phyloP scores from a whole-genome alignment of 2,797 vertebrate genomes.

The Hypotaenidia philippensis region DNA sequence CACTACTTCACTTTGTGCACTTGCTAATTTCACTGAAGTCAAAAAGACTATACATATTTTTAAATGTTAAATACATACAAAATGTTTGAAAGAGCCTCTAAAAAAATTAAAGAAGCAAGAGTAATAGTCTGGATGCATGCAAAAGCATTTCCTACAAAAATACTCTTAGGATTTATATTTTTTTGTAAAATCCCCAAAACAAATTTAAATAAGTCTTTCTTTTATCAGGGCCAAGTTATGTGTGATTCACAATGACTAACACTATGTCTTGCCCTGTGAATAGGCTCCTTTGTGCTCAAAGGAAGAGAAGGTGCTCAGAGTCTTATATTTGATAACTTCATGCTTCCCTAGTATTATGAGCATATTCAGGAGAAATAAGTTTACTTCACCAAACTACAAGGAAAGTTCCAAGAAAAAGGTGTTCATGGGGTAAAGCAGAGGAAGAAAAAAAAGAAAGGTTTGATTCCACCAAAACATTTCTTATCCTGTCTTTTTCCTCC shows the following conservation, averaged over 20 bases:
- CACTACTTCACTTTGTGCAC: not conserved
- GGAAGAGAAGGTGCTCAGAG: not conserved
- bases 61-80: not conserved
- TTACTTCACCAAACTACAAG: not conserved
- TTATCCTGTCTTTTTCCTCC: not conserved
- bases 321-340: not conserved
- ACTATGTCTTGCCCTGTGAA: constrained; percentile 16
- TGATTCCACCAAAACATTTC: not conserved
- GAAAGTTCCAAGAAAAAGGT: not conserved
- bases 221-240: constrained; percentile 20
- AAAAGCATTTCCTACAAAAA: not conserved
- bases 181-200: constrained; percentile 19
- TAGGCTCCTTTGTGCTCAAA: constrained; percentile 28
- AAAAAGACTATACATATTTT: not conserved
- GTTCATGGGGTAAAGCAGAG: not conserved
- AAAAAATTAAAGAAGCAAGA: not conserved
- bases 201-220: not conserved
- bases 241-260: constrained; percentile 54
- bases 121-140: not conserved
- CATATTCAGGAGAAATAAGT: not conserved
- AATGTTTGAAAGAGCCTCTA: not conserved
- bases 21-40: not conserved
- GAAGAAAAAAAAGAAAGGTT: not conserved
- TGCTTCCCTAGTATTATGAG: not conserved
- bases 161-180: not conserved